Percentiles rank a stretch among this genome's conserved stretches.
Conservation (phyloP, 2,888 invertebrate genomes). For the Sinohyriopsis cumingii region DNA sequence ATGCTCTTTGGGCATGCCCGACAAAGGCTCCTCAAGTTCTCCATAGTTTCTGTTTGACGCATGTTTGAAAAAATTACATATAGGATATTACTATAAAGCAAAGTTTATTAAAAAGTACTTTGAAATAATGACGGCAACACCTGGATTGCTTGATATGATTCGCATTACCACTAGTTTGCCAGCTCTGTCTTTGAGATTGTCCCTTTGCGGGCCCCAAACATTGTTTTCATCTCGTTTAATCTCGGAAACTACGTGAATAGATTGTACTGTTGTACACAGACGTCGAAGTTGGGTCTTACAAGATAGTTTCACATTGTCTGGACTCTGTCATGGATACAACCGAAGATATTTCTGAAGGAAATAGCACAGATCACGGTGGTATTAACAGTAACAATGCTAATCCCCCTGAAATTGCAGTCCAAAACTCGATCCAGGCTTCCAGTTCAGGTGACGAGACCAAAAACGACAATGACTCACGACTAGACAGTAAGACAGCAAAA, state of each 20-base stretch:
- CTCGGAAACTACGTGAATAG: conserved; percentile 21
- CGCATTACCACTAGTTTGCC: background rate
- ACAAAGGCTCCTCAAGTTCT: conserved; percentile 12
- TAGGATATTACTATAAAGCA: background rate
- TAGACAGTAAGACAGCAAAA: no score
- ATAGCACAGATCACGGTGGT: background rate
- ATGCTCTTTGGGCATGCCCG: conserved; percentile 16
- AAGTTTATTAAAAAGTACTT: background rate
- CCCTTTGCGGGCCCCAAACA: conserved; percentile 15
- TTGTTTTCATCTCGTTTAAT: conserved; percentile 44
- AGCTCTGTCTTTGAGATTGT: conserved; percentile 11
- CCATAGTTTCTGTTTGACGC: background rate
- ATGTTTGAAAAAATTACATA: no score
- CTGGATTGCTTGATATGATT: background rate
- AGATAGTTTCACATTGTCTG: background rate
- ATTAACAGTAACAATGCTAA: background rate
- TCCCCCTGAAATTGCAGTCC: no score
- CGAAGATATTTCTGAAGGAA: background rate
- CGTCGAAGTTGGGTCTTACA: background rate
- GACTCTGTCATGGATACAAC: conserved; percentile 1
- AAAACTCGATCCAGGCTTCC: no score
- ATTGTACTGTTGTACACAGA: conserved; percentile 2
- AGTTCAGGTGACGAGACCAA: no score
- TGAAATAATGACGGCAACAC: no score
- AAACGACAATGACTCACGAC: no score